phyloP scores from a whole-genome alignment of 2,888 invertebrate genomes.

The Lasioglossum villosulum region DNA sequence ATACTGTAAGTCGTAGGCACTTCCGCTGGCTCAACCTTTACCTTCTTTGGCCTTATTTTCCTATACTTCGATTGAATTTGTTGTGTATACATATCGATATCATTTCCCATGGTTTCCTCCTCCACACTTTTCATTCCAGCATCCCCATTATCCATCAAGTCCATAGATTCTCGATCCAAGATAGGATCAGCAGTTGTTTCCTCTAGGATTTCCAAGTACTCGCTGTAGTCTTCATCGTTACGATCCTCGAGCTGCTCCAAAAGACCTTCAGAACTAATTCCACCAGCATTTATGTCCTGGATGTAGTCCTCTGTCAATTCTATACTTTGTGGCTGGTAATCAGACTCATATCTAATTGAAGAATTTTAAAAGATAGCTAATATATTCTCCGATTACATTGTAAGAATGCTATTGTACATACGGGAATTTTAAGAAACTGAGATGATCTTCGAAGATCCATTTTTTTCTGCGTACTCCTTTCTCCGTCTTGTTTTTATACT shows the following conservation, averaged over 20 bases:
- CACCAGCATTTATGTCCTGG: slow-evolving; percentile 78
- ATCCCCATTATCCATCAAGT: slow-evolving; percentile 43
- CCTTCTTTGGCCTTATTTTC: slow-evolving; percentile 75
- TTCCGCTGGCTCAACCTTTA: slow-evolving; percentile 40
- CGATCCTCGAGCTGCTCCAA: slow-evolving; percentile 81
- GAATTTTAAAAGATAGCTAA: background rate
- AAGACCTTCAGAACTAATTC: slow-evolving; percentile 76
- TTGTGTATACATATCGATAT: slow-evolving; percentile 74
- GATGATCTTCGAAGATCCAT: slow-evolving; percentile 82
- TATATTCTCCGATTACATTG: background rate
- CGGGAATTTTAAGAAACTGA: slow-evolving; percentile 81
- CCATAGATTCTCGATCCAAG: slow-evolving; percentile 47
- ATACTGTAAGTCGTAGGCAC: slow-evolving; percentile 41
- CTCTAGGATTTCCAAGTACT: slow-evolving; percentile 80
- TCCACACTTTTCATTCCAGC: slow-evolving; percentile 13
- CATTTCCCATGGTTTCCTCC: slow-evolving; percentile 50
- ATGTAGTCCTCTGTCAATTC: slow-evolving; percentile 81
- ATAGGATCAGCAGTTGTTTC: slow-evolving; percentile 77
- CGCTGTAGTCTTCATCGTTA: slow-evolving; percentile 81
- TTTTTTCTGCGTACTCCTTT: slow-evolving; percentile 80
- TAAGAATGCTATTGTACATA: slow-evolving; percentile 64
- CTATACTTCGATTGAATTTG: slow-evolving; percentile 80
- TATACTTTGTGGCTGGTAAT: slow-evolving; percentile 78
- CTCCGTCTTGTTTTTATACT: slow-evolving; percentile 80
- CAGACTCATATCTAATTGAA: slow-evolving; percentile 76